Evolutionary conservation across 2,888 invertebrate genomes (phyloP), one percentile per base, ranked within the genome.

Genomic region (Pegoplata infirma): DNA sequence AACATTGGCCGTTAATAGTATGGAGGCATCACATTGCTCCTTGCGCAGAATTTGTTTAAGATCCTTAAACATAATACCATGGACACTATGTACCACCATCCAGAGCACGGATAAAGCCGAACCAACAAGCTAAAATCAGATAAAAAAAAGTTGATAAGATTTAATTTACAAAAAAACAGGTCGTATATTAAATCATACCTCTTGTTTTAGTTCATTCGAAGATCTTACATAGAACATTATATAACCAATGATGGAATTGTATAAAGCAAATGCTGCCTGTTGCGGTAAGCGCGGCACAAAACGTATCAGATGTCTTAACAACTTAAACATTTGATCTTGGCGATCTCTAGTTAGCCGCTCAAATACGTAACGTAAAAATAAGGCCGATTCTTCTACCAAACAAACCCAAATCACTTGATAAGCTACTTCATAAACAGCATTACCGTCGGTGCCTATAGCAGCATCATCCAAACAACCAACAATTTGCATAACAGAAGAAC

Each of bases 61-160:
- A 90, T 99, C 99, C 90, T 99, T 99, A 88, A 99, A 99, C 95
- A 98, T 98, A 76, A 99, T 97, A 16, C 99, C 99, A 86, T 99
- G 98, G 0, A 99, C 98, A 87, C 97, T 98, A 83, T 99, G 99
- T 0, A 98, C 98, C 21, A 99, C 98, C 96, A 98, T 97, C 98
- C 99, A 99, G 1, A 99, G 90, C 68, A 99, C 93, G 0, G 98
- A 97, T 2, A 99, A 91, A 0, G 99, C 99, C 16, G 97, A 95
- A 6, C 98, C 97, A 78, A 99, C 97, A 53, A 98, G 93, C 87
- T 89, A 36, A 3, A 77, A 73, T 10, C 19, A 51, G 0, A 40
- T 40, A 5, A 40, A 1, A 5, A 40, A 0, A 3, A n/a, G 7
- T 40, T 28, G 6, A 28, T n/a, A 12, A n/a, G 5, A 28, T 17